phyloP scores from a whole-genome alignment of 1,140 invertebrate genomes.

The Daktulosphaira vitifoliae region DNA sequence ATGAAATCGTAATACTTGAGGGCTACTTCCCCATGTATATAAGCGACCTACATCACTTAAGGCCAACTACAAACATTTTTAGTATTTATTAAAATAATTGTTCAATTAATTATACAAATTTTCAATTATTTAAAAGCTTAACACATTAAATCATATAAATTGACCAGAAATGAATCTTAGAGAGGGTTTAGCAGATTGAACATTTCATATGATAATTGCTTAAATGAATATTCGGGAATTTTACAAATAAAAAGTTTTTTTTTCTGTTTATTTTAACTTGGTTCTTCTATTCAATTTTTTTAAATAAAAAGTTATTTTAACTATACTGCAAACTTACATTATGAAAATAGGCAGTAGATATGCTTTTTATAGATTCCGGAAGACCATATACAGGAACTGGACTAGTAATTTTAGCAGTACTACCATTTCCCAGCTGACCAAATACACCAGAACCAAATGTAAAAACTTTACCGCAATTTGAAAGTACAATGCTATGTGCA shows the following conservation, averaged over 20 bases:
- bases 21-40: constrained; percentile 69
- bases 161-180: too few species aligned
- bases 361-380: constrained; percentile 52
- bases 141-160: too few species aligned
- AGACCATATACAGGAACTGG: constrained; percentile 52
- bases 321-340: constrained; percentile 52
- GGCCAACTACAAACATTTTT: constrained; percentile 57
- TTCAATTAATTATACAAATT: too few species aligned
- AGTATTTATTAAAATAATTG: too few species aligned
- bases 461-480: constrained; percentile 56
- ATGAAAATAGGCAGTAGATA: constrained; percentile 72
- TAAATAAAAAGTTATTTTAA: too few species aligned
- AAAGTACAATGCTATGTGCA: constrained; percentile 62
- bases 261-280: too few species aligned
- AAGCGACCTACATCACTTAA: constrained; percentile 57
- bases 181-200: too few species aligned
- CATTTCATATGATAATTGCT: too few species aligned
- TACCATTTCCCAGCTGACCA: constrained; percentile 63
- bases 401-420: constrained; percentile 51
- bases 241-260: too few species aligned
- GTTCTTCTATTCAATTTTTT: too few species aligned
- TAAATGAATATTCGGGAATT: too few species aligned
- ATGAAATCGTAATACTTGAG: constrained; percentile 60
- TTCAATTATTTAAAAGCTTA: too few species aligned
- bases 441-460: constrained; percentile 70